Base-by-base conservation (phyloP, 2,797 vertebrate species). In the Halcyon chelicuti region DNA sequence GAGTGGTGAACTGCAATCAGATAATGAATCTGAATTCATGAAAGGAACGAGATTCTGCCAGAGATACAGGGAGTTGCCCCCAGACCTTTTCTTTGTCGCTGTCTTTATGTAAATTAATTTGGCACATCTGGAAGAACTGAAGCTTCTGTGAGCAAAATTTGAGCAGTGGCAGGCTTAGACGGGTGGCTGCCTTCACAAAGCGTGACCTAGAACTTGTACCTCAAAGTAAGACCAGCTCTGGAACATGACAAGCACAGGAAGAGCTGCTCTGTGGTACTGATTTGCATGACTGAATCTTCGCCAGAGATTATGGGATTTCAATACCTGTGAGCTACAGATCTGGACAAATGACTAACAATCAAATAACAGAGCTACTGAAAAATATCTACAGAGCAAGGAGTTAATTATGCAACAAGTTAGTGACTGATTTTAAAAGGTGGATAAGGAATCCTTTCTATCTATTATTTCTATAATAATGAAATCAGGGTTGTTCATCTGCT, bases 401-500 rank as follows among this genome's bases (percentile, higher is more conserved):
- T 85, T 76, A 89, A 86, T 79, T 90, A 35, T 76, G 54, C 29
- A 72, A 68, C 22, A 89, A 14, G 1, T 46, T 52, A 81, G 21
- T 39, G 70, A 82, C 5, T 65, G 29, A 75, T 88, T 88, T 86
- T 84, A 54, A 78, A 88, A 79, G 21, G 40, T 86, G 44, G 37
- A 79, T 67, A 37, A 94, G 40, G 26, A 90, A 82, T 65, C 23
- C 33, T 79, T 84, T 94, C 66, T 40, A 62, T 66, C 66, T 93
- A 63, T 93, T 93, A 92, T 95, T 96, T 85, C 82, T 92, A 6
- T 76, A 93, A 71, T 95, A 96, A 96, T 78, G 49, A 96, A 78
- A 90, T 95, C 86, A 90, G 46, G 12, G 58, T 78, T 96, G 83
- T 84, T 93, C 91, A 94, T 97, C 96, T 97, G 93, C 83, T 96